Base-by-base conservation (phyloP, 2,888 invertebrate species). In the Dorcus parallelipipedus region DNA sequence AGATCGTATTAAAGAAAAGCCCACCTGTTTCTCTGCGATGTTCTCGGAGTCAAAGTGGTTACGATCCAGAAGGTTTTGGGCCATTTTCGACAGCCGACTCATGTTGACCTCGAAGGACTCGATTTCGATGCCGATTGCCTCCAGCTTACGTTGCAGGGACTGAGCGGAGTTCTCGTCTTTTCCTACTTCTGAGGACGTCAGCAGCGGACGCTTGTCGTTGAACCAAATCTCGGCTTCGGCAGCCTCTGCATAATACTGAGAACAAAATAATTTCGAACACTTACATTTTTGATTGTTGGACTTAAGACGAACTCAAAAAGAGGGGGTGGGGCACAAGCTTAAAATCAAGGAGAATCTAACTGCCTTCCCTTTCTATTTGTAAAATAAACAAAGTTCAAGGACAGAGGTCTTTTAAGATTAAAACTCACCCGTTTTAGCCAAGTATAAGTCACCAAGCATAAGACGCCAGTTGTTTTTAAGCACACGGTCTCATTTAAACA, bases 171-270 rank as follows among this genome's bases (percentile, higher is more conserved):
- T 91, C 78, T 97, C 96, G 77, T 98, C 97, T 62, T 92, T 90
- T 0, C 97, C 97, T 47, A 90, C 87, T 75, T 97, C 96, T 7
- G 82, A 80, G 0, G 89, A 88, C 0, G 84, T 83, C 38, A 95
- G 78, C 48, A 89, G 82, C 0, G 91, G 90, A 14, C 87, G 84
- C 64, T 94, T 93, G 70, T 95, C 95, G 45, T 84, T 81, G 71
- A 97, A 89, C 96, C 97, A 97, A n/a, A 90, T 87, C 69, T 93
- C 91, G 0, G 94, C 92, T 78, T 98, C 97, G 2, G 87, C 83
- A 3, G 93, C 90, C 77, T 97, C 97, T 0, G 93, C 88, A 68
- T 93, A 90, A 72, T 95, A 93, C 88, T 92, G 77, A 56, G 76
- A 73, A 63, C 61, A 52, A 48, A 59, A 52, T 48, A 52, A 41